Base-by-base conservation (phyloP, 2,888 invertebrate genomes). In the Parnassius mnemosyne region DNA sequence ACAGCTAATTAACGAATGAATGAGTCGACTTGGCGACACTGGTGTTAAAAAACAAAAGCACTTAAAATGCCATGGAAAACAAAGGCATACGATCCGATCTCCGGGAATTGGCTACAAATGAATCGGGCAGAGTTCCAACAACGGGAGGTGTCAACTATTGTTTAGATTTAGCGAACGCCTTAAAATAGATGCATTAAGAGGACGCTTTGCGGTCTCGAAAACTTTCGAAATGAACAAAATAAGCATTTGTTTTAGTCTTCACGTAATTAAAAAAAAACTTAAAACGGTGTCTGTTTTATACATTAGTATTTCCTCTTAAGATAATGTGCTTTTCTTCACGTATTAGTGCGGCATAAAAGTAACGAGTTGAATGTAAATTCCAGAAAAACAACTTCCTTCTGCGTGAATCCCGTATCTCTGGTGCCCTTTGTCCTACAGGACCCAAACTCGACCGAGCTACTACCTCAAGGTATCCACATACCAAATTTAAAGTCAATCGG, bases 61-160 rank as follows among this genome's bases (percentile, higher is more conserved):
- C 53, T 47, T 41, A 13, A 53, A 49, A 41, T 46, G 41, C 42
- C 20, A 46, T 12, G 16, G 42, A 34, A 42, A 60, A 60, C 60
- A 60, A 60, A 47, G 41, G 59, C 55, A 9, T 2, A 41, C 13
- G 55, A 25, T 56, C 43, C 60, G 50, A 60, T 57, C 57, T 68
- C 67, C 67, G 66, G 67, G 69, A 69, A 66, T 69, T 65, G 66
- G 53, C 63, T 63, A 75, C 78, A 77, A 78, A 81, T 79, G 76
- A 72, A 75, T 71, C 79, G 80, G 85, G 84, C 85, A 80, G 63
- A 66, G 72, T 77, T 81, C 81, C 83, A 84, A 68, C 83, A 84
- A 68, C 64, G 70, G 52, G 58, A 60, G 65, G 70, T 76, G 75
- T 71, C 72, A 53, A 61, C 71, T 70, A 78, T 80, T 78, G 78